Conservation (phyloP, 2,113 vertebrate genomes). For the Bos javanicus region DNA sequence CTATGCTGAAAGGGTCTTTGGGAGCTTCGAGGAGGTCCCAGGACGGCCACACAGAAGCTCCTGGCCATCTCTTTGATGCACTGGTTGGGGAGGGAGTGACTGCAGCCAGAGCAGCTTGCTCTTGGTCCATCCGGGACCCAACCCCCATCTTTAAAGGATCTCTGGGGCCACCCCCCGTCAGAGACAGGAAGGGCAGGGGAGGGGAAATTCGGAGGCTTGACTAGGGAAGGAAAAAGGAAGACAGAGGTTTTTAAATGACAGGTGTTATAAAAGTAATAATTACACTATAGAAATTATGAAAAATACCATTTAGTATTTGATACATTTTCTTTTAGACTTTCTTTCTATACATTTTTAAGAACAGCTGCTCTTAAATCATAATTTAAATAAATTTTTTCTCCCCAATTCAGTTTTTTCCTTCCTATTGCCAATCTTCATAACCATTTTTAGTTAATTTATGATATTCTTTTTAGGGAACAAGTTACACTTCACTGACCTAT, state of each 20-base stretch:
- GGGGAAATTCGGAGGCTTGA: conserved; percentile 96
- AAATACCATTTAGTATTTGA: not conserved
- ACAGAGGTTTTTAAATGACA: conserved; percentile 9
- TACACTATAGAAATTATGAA: not conserved
- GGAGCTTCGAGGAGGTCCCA: conserved; percentile 91
- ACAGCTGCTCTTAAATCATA: not conserved
- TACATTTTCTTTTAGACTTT: not conserved
- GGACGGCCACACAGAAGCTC: conserved; percentile 92
- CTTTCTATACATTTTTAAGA: not conserved
- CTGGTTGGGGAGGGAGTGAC: conserved; percentile 83
- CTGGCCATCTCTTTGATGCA: conserved; percentile 92
- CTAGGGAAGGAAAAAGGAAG: conserved; percentile 76
- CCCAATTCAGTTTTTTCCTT: not conserved
- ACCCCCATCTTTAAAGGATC: conserved; percentile 90
- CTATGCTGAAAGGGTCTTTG: conserved; percentile 95
- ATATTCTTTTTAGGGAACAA: not conserved
- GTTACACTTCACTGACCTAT: not conserved
- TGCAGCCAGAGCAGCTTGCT: conserved; percentile 88
- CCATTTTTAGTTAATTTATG: not conserved
- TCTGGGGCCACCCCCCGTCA: conserved; percentile 88
- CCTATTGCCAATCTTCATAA: not conserved
- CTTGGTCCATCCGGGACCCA: conserved; percentile 90
- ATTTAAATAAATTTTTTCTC: conserved; percentile 3
- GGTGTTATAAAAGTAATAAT: not conserved
- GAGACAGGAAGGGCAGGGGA: conserved; percentile 92